phyloP scores from a whole-genome alignment of 2,797 vertebrate species.

The Cichlasoma orientale region DNA sequence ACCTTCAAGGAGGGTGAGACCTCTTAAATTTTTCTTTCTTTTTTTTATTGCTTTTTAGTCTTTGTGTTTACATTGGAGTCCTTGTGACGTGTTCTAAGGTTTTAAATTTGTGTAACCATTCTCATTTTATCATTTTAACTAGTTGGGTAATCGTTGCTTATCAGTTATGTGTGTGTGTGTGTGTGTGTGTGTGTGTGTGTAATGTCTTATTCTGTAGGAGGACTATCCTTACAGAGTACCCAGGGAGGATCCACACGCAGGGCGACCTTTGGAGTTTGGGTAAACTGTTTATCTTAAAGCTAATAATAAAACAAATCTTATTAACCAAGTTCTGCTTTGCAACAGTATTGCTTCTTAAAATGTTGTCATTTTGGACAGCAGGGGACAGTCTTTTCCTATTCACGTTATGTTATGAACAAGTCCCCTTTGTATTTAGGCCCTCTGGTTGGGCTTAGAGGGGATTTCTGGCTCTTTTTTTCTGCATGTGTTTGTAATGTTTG shows the following conservation, averaged over 20 bases:
- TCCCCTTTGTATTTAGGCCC: background rate
- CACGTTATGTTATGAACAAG: background rate
- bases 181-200: too few relatives aligned
- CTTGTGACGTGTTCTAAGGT: background rate
- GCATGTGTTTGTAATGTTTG: constrained; percentile 22
- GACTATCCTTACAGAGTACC: constrained; percentile 80
- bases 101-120: background rate
- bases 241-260: constrained; percentile 76
- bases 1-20: constrained; percentile 76
- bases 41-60: background rate
- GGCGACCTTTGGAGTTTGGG: constrained; percentile 79
- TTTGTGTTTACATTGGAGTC: background rate
- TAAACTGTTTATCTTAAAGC: constrained; percentile 44
- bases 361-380: constrained; percentile 15
- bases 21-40: background rate
- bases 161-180: background rate
- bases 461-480: background rate
- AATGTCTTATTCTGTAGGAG: constrained; percentile 53
- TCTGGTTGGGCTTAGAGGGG: background rate
- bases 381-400: constrained; percentile 15
- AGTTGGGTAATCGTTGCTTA: background rate
- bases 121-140: background rate
- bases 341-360: background rate
- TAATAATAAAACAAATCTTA: background rate
- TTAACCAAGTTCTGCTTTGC: background rate